Evolutionary conservation across 2,113 vertebrate genomes (phyloP), one percentile per base, ranked within the genome.

Genomic region (Poeciliopsis retropinna): DNA sequence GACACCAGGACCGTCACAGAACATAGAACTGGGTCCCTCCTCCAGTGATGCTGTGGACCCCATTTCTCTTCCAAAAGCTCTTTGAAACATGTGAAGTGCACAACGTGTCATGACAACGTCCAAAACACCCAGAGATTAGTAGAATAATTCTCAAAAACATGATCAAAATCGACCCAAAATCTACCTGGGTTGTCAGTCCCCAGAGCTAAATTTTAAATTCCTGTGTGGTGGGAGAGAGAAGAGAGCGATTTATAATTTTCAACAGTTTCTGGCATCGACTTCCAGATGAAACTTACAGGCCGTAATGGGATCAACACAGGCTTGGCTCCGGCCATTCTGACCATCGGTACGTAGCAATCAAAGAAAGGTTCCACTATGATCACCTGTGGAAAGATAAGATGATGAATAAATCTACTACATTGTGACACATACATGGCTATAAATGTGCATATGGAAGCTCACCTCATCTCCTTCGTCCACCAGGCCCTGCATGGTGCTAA

Each of bases 281-380:
- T 54, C 17, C 17, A 54, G 51, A 54, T 25, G 51, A 1, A 70
- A 96, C 98, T 96, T 84, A 98, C 98, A 74, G 86, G 90, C 91
- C 94, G 92, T 63, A 99, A 80, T 0, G 97, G 94, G 78, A 99
- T 95, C 67, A 96, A 93, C 82, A 99, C 94, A 68, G 98, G 97
- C 37, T 89, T 97, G 69, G 93, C 98, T 80, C 97, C 96, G 0
- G 95, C 97, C 98, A 99, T 99, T 83, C 89, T 95, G 28, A 98
- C 95, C 98, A 99, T 98, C 1, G 97, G 95, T 19, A 96, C 95
- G 0, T 99, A 99, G 85, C 96, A 99, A 70, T 99, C 97, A 76
- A 94, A 99, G 92, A 96, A 99, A 17, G 98, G 98, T 65, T 98
- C 97, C 60, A 98, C 97, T 75, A 99, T 96, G 91, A 99, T 97